These are phyloP conservation scores for Cotesia chilonis DNA, from an alignment of 1,140 invertebrate genomes.

Conservation along the genomic window DNA sequence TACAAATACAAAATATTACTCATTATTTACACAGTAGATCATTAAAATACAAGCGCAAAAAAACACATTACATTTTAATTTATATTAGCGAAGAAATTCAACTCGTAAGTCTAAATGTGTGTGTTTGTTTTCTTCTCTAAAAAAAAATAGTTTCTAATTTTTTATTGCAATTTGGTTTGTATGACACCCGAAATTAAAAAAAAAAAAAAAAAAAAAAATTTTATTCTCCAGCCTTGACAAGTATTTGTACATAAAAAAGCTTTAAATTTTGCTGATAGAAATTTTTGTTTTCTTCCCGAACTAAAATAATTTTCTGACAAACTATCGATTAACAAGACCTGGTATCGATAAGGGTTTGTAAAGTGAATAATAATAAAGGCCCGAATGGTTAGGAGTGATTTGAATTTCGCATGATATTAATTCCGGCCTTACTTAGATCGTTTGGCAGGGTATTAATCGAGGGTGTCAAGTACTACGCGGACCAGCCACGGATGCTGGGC, in stretches of 20 bases:
- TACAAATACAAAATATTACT: too few species aligned
- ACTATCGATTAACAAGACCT: neutral
- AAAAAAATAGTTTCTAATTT: neutral
- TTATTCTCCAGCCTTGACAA: too few species aligned
- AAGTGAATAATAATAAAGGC: neutral
- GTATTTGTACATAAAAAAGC: too few species aligned
- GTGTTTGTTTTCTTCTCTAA: slow-evolving; percentile 2
- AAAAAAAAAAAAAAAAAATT: too few species aligned
- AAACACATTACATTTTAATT: slow-evolving; percentile 31
- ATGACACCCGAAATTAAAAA: neutral
- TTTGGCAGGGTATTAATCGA: slow-evolving; percentile 87
- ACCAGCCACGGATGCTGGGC: slow-evolving; percentile 85
- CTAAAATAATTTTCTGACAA: too few species aligned
- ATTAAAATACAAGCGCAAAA: neutral
- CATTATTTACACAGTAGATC: neutral
- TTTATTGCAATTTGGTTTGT: neutral
- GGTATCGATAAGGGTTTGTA: neutral
- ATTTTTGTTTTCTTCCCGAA: too few species aligned
- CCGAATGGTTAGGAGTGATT: slow-evolving; percentile 52
- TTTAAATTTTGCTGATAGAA: too few species aligned
- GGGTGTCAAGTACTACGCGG: slow-evolving; percentile 91
- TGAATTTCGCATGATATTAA: slow-evolving; percentile 64
- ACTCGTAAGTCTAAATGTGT: slow-evolving; percentile 36
- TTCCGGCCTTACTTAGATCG: slow-evolving; percentile 67
- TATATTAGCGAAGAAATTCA: slow-evolving; percentile 27